Evolutionary conservation across 2,797 vertebrate genomes (phyloP), one percentile per base, ranked within the genome.

Genomic region (Salmo trutta): DNA sequence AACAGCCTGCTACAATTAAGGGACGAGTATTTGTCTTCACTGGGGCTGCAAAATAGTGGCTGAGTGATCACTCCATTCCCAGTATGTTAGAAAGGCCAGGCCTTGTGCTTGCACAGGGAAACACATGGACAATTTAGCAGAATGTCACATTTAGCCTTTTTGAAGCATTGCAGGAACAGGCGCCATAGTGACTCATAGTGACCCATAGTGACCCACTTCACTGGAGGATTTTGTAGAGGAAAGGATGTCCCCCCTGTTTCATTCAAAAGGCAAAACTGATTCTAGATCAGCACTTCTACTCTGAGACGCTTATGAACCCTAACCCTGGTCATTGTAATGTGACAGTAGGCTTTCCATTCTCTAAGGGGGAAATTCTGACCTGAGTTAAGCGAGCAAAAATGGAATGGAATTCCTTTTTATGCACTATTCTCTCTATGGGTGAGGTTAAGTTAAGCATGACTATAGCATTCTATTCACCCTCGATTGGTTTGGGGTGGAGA

Each of bases 1-100:
- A 82, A 82, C 81, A 78, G 66, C 77, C 82, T 76, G 62, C 54
- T n/a, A 59, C 82, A 83, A 81, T 86, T 83, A 84, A 84, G 67
- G 77, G 33, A 75, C 68, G 65, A 68, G 67, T 80, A 82, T 83
- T 85, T 84, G 79, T 83, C 81, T 85, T 82, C 74, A 24, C 36
- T 6, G 52, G 67, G 76, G 76, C 73, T 74, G 71, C 77, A 54
- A 65, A 75, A 70, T 47, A 31, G 66, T 77, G 77, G 70, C 69
- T 75, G 77, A 76, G 14, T 74, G 80, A 84, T 81, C 36, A 64
- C 77, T 76, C 47, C 53, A 27, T 75, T 64, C 65, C 47, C 71
- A 67, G 71, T 71, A 70, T 53, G 51, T 73, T 77, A 64, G 24
- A 75, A 51, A 73, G 33, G 27, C 51, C 8, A 64, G 29, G 71